Base-by-base conservation (phyloP, 2,888 invertebrate species). In the Kuschelorhynchus macadamiae region DNA sequence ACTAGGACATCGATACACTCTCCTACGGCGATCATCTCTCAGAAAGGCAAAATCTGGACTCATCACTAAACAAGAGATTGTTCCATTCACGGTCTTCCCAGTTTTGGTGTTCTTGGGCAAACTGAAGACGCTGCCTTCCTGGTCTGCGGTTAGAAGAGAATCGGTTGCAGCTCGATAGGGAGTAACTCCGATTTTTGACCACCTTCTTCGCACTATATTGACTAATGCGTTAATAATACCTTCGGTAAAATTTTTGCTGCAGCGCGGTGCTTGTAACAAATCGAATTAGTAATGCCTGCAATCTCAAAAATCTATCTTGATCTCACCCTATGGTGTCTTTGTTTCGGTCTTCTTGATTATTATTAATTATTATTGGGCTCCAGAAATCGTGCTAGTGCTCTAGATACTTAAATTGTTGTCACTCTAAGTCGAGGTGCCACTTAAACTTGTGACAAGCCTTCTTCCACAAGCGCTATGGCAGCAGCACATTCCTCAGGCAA, bases 11-110 rank as follows among this genome's bases (percentile, higher is more conserved):
- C 39, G 33, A 49, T 60, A 60, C 20, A 21, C 49, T 12, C 47
- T 60, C 3, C 32, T 17, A 14, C 41, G 39, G 11, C 57, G 14
- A 50, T 60, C 41, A 20, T 60, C 47, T 30, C 60, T 33, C 7
- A 41, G 39, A 60, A 36, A 59, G 47, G 36, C 47, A 59, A 59
- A 47, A 59, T 33, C 46, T 41, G 7, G 56, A 56, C 25, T 56
- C 47, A n/a, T 47, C 59, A 5, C 12, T 9, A 36, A 59, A 33
- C 18, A 59, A 17, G 4, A 47, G 42, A 18, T 4, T 33, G n/a
- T 32, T 7, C 47, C 47, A 36, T 33, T 59, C 33, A 12, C 33
- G 33, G 18, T 32, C 36, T 47, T 33, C 32, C 47, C 47, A 59
- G 18, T 55, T 41, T 41, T 41, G 41, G 16, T 55, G 56, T 20